Conservation (phyloP, 2,888 invertebrate species). For the Chloroclystis v-ata region DNA sequence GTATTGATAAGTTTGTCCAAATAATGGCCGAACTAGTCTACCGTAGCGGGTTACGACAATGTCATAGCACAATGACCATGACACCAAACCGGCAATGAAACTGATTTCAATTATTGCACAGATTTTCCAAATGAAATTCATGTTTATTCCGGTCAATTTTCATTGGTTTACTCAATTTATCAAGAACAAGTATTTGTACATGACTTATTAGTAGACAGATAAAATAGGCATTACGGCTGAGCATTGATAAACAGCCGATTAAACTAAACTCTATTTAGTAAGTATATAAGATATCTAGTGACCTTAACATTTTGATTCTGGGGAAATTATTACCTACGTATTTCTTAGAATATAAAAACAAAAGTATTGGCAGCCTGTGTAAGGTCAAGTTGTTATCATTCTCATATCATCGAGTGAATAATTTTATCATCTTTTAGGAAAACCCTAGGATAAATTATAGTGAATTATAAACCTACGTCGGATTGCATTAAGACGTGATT, state of each 20-base stretch:
- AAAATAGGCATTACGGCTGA: no score
- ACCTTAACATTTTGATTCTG: no score
- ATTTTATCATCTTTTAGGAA: neutral
- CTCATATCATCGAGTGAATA: neutral
- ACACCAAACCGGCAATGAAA: constrained; percentile 41
- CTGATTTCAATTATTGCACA: constrained; percentile 47
- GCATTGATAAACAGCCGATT: no score
- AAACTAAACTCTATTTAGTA: no score
- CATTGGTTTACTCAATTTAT: constrained; percentile 23
- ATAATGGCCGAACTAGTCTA: constrained; percentile 33
- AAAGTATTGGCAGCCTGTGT: neutral
- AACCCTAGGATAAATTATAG: neutral
- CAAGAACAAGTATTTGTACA: neutral
- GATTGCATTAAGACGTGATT: constrained; percentile 7
- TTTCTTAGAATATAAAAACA: no score
- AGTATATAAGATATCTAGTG: no score
- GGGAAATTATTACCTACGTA: no score
- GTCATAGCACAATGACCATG: constrained; percentile 41
- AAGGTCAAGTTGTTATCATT: neutral
- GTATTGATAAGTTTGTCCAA: constrained; percentile 9
- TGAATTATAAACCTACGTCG: constrained; percentile 7
- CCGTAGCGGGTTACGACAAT: constrained; percentile 45
- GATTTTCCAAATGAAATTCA: constrained; percentile 32
- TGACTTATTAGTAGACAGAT: no score
- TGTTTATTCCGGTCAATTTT: constrained; percentile 30